Conservation (phyloP, 2,888 invertebrate species). For the Orthosia cruda region DNA sequence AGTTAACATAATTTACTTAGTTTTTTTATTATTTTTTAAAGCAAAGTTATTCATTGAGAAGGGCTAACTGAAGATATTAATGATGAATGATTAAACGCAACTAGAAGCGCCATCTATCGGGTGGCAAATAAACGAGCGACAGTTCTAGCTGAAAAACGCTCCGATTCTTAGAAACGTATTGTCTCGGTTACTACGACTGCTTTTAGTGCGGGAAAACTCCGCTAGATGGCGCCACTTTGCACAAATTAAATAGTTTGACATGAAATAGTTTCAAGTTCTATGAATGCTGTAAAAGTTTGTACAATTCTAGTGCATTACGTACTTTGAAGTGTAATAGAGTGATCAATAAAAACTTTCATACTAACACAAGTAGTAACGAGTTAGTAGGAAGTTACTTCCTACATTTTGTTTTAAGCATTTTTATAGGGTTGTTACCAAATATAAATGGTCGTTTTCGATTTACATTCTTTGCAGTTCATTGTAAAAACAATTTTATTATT, state of each 20-base stretch:
- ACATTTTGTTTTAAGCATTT: background rate
- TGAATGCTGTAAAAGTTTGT: background rate
- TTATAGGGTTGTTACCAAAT: background rate
- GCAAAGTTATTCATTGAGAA: background rate
- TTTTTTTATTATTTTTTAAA: too few relatives aligned
- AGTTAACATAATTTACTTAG: too few relatives aligned
- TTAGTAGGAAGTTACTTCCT: background rate
- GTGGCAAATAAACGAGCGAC: constrained; percentile 62
- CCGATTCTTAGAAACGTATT: background rate
- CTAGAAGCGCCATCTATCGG: constrained; percentile 72
- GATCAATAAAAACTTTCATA: constrained; percentile 34
- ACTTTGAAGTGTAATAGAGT: constrained; percentile 3
- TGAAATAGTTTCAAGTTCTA: background rate
- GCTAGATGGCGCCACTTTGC: constrained; percentile 55
- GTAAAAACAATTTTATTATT: background rate
- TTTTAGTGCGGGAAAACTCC: background rate
- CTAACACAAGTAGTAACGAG: constrained; percentile 1
- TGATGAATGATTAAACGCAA: background rate
- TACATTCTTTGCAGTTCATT: too few relatives aligned
- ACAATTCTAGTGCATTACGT: background rate
- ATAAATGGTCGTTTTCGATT: background rate
- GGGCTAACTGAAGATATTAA: background rate
- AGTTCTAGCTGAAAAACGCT: constrained; percentile 9
- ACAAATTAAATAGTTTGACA: background rate
- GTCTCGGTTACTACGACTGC: background rate